Percentiles rank a stretch among this genome's conserved stretches.
Evolutionary conservation across 2,888 invertebrate species (phyloP).

Genomic region (Lobophora halterata): DNA sequence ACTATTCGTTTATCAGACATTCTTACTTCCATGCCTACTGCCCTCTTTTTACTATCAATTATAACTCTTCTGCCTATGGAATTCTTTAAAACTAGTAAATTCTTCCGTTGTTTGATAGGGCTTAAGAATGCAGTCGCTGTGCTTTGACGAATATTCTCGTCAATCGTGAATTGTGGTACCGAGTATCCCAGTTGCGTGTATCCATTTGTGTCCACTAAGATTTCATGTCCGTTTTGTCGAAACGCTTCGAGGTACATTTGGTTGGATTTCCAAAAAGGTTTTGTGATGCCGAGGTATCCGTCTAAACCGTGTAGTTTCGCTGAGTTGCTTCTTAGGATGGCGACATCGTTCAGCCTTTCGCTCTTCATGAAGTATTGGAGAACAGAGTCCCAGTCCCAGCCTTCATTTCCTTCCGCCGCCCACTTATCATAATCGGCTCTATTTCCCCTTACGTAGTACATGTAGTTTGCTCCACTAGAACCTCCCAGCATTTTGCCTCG

Average conservation of each 20-base stretch:
- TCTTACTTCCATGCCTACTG: constrained; percentile 41
- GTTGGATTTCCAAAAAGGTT: constrained; percentile 39
- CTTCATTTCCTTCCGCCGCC: constrained; percentile 81
- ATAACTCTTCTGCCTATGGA: constrained; percentile 40
- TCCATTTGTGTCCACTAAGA: constrained; percentile 41
- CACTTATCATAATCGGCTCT: constrained; percentile 82
- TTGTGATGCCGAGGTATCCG: constrained; percentile 37
- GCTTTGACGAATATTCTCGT: constrained; percentile 38
- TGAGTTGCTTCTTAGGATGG: constrained; percentile 38
- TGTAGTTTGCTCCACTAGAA: constrained; percentile 81
- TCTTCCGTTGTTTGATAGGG: constrained; percentile 35
- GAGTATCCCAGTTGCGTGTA: constrained; percentile 39
- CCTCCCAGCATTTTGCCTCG: constrained; percentile 85
- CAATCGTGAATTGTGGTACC: constrained; percentile 33
- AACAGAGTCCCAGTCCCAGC: too few relatives aligned
- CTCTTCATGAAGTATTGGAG: constrained; percentile 45
- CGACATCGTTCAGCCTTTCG: constrained; percentile 31
- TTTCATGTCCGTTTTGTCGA: constrained; percentile 38
- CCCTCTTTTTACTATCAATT: constrained; percentile 32
- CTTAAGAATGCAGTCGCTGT: constrained; percentile 39
- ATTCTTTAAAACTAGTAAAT: constrained; percentile 42
- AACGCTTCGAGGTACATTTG: constrained; percentile 47
- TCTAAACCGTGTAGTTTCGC: constrained; percentile 38
- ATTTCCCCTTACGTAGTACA: constrained; percentile 83
- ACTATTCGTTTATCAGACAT: constrained; percentile 20